Evolutionary conservation across 2,888 invertebrate species (phyloP).

Genomic region (Volucella inanis): DNA sequence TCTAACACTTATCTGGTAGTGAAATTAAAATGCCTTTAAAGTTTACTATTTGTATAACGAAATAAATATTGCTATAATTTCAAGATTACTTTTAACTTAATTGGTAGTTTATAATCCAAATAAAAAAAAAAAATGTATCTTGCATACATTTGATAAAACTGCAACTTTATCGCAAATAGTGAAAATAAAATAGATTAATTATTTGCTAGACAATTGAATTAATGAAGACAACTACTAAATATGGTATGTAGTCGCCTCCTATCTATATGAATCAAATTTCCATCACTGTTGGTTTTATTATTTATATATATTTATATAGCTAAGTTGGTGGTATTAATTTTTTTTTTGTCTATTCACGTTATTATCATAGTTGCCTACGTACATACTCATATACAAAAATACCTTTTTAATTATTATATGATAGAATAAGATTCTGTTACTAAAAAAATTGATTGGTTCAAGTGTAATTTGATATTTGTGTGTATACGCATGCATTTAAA

Average conservation of each 20-base stretch:
- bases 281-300: conserved; percentile 3
- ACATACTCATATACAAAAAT: neutral
- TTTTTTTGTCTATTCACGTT: conserved; percentile 5
- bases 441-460: too few relatives aligned
- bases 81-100: too few relatives aligned
- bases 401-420: too few relatives aligned
- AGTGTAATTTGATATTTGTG: too few relatives aligned
- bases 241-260: neutral
- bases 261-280: conserved; percentile 14
- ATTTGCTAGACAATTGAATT: neutral
- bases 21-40: conserved; percentile 5
- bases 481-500: too few relatives aligned
- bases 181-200: conserved; percentile 3
- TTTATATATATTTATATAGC: too few relatives aligned
- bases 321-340: neutral
- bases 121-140: too few relatives aligned
- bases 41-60: too few relatives aligned
- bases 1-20: neutral
- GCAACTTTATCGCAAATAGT: neutral
- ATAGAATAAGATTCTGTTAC: too few relatives aligned
- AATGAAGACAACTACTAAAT: neutral
- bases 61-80: too few relatives aligned
- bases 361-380: neutral
- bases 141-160: too few relatives aligned
- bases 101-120: too few relatives aligned